Conservation (phyloP, 2,113 vertebrate species). For the Erinaceus europaeus region DNA sequence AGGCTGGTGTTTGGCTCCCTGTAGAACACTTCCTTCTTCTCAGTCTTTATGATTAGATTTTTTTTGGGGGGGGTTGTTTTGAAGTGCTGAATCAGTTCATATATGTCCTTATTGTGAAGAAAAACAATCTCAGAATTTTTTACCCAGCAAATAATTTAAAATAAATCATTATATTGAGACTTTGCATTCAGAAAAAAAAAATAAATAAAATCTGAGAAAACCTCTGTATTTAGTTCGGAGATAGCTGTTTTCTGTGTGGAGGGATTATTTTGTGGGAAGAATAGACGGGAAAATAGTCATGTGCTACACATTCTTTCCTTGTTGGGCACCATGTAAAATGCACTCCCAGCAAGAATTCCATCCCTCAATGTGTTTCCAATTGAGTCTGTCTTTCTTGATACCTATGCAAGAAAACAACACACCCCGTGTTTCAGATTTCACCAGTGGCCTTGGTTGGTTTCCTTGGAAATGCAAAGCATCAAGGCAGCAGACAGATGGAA, state of each 20-base stretch:
- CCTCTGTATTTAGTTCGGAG: constrained; percentile 41
- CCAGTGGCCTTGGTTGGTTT: background rate
- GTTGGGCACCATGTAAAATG: constrained; percentile 50
- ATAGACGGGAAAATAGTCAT: constrained; percentile 38
- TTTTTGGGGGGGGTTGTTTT: background rate
- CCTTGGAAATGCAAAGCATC: background rate
- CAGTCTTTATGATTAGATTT: background rate
- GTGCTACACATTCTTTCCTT: constrained; percentile 14
- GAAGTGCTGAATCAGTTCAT: constrained; percentile 55
- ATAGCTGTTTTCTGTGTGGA: constrained; percentile 29
- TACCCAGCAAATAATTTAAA: constrained; percentile 57
- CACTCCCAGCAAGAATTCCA: constrained; percentile 37
- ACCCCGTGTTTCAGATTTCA: constrained; percentile 8
- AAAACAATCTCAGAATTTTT: constrained; percentile 46
- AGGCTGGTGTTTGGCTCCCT: no score
- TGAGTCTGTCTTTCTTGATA: constrained; percentile 34
- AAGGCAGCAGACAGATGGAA: background rate
- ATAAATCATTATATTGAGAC: constrained; percentile 48
- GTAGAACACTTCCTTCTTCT: background rate
- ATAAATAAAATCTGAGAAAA: constrained; percentile 33
- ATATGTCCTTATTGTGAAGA: constrained; percentile 55
- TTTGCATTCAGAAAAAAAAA: constrained; percentile 56
- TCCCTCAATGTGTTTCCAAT: background rate
- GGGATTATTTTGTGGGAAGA: constrained; percentile 4
- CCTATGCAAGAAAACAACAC: background rate